A percentile compares a stretch with the other conserved stretches of the same genome.
These are phyloP conservation scores for Calephelis virginiensis DNA, from an alignment of 1,140 invertebrate species.

Conservation along the genomic window DNA sequence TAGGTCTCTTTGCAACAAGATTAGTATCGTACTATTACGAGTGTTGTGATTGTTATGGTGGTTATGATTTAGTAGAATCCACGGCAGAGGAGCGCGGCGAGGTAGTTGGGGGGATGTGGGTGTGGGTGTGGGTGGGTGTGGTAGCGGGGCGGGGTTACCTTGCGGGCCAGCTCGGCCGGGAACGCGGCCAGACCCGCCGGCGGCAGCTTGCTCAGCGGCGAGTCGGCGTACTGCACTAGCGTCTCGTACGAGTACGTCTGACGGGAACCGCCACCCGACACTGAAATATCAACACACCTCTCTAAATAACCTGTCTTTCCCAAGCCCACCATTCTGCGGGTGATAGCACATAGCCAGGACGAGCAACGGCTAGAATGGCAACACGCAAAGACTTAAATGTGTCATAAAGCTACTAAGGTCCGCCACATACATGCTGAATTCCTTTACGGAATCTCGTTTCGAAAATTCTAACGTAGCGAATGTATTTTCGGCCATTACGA, in stretches of 20 bases:
- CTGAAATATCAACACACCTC: slow-evolving; percentile 31
- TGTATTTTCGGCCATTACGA: no score
- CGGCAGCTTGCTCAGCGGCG: slow-evolving; percentile 74
- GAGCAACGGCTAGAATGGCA: no score
- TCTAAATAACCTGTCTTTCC: not conserved
- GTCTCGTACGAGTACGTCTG: slow-evolving; percentile 73
- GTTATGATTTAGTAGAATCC: slow-evolving; percentile 53
- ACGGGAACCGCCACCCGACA: slow-evolving; percentile 45
- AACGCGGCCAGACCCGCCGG: slow-evolving; percentile 62
- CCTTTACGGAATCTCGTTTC: no score
- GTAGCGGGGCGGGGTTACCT: slow-evolving; percentile 57
- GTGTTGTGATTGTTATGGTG: not conserved
- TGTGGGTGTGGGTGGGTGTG: slow-evolving; percentile 48
- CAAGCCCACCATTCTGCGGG: not conserved
- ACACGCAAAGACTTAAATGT: no score
- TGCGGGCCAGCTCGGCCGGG: slow-evolving; percentile 71
- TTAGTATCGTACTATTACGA: not conserved
- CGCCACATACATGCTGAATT: no score
- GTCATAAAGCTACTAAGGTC: no score
- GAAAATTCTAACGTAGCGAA: no score
- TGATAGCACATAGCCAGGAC: no score
- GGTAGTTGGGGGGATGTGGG: slow-evolving; percentile 59
- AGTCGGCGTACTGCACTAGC: slow-evolving; percentile 74
- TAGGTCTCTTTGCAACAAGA: not conserved
- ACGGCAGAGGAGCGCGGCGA: slow-evolving; percentile 65